phyloP scores from a whole-genome alignment of 2,888 invertebrate species.

The Cephus pulcher region DNA sequence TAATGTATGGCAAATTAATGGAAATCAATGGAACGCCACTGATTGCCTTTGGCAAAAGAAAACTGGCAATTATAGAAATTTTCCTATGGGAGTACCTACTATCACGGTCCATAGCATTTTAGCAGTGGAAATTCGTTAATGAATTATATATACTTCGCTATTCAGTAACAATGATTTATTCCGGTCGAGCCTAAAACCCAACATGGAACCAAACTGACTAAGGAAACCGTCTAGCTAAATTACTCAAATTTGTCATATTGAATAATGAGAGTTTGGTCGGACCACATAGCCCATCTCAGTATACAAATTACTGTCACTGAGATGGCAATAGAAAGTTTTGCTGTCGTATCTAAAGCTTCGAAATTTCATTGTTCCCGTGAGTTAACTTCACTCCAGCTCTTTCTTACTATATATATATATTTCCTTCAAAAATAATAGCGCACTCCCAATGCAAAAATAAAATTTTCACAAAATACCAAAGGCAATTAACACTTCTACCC shows the following conservation, averaged over 20 bases:
- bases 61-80: too few species aligned
- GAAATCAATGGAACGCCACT: too few species aligned
- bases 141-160: neutral
- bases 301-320: neutral
- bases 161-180: neutral
- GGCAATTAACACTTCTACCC: neutral
- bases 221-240: constrained; percentile 5
- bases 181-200: neutral
- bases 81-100: too few species aligned
- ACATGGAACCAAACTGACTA: neutral
- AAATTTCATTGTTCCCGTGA: neutral
- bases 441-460: neutral
- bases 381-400: neutral
- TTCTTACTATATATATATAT: neutral
- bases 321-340: neutral
- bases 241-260: constrained; percentile 14
- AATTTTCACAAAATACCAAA: neutral
- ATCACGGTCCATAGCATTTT: too few species aligned
- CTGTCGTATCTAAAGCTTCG: neutral
- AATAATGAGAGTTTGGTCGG: constrained; percentile 12
- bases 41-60: too few species aligned
- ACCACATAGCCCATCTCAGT: neutral
- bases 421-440: too few species aligned
- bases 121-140: too few species aligned
- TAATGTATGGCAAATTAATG: too few species aligned